Evolutionary conservation across 2,888 invertebrate species (phyloP).

Genomic region (Steinernema hermaphroditum): DNA sequence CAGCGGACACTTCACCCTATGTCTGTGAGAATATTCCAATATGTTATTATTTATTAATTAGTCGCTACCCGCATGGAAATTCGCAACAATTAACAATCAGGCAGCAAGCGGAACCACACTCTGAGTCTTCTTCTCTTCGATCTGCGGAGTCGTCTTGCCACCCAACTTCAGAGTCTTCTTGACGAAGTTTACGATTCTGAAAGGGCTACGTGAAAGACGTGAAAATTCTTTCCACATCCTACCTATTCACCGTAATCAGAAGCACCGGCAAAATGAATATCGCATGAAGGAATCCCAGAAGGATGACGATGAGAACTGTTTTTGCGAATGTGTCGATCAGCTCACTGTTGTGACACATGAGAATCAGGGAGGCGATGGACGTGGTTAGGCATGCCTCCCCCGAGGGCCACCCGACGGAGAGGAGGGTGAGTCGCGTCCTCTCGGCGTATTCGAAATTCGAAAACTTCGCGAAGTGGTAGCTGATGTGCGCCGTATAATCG

Average conservation of each 20-base stretch:
- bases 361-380: neutral
- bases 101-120: neutral
- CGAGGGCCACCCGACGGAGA: slow-evolving; percentile 14
- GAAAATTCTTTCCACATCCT: neutral
- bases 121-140: neutral
- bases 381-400: slow-evolving; percentile 5
- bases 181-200: neutral
- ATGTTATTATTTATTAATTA: too few species aligned
- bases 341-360: neutral
- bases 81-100: neutral
- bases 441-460: neutral
- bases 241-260: neutral
- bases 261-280: slow-evolving; percentile 1
- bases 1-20: too few species aligned
- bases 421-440: slow-evolving; percentile 14
- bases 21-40: too few species aligned
- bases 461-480: slow-evolving; percentile 20
- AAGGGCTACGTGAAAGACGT: neutral
- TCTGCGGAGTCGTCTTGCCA: neutral
- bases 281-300: neutral
- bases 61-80: neutral
- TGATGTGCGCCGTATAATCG: slow-evolving; percentile 14
- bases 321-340: slow-evolving; percentile 14
- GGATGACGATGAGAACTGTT: slow-evolving; percentile 1
- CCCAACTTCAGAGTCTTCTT: neutral